These are phyloP conservation scores for Sepiola atlantica DNA, from an alignment of 2,888 invertebrate species.

Conservation along the genomic window DNA sequence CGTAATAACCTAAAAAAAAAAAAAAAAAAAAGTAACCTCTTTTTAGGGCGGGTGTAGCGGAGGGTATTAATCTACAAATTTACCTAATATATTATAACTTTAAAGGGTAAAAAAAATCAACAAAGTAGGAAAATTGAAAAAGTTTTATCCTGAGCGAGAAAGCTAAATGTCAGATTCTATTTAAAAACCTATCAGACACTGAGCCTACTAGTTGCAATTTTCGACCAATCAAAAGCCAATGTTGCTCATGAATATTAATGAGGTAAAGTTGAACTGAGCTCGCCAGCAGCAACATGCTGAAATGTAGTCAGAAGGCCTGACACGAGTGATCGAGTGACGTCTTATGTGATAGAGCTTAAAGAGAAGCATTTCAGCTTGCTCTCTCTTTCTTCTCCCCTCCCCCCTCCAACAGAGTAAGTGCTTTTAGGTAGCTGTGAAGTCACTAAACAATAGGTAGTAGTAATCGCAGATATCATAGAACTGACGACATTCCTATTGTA, in stretches of 20 bases:
- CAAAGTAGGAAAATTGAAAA: neutral
- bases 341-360: neutral
- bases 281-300: conserved; percentile 7
- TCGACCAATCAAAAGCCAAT: neutral
- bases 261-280: neutral
- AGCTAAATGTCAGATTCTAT: neutral
- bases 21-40: no score
- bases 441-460: neutral
- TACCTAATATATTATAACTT: no score
- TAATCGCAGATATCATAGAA: neutral
- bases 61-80: no score
- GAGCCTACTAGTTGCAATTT: neutral
- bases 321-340: neutral
- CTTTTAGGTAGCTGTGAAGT: neutral
- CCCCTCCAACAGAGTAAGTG: neutral
- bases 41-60: no score
- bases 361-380: neutral
- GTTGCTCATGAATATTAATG: conserved; percentile 4
- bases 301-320: neutral
- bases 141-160: neutral
- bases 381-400: neutral
- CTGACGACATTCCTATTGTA: no score
- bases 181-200: neutral
- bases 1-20: no score
- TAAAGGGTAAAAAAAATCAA: neutral